phyloP scores from a whole-genome alignment of 2,113 vertebrate genomes.

The Antidorcas marsupialis region DNA sequence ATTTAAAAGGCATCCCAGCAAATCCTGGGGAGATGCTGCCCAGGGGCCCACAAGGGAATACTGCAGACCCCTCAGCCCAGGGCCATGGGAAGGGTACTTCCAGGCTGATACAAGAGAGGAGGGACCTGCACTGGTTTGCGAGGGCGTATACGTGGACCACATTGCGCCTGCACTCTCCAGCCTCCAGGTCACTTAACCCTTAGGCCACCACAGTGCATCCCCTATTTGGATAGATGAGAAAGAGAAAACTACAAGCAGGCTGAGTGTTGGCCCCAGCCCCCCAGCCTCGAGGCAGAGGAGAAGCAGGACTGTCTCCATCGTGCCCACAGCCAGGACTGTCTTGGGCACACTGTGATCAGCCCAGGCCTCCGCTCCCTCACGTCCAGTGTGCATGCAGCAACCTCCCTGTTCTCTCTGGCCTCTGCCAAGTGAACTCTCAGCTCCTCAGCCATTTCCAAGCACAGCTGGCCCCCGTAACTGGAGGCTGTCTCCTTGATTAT shows the following conservation, averaged over 20 bases:
- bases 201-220: accelerated
- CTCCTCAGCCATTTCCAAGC: background rate
- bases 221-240: background rate
- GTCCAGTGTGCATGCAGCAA: accelerated
- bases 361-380: background rate
- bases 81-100: accelerated
- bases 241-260: accelerated
- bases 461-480: background rate
- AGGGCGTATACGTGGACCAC: accelerated
- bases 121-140: accelerated
- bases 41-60: accelerated
- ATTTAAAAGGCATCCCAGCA: background rate
- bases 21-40: background rate
- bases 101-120: accelerated
- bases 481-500: background rate
- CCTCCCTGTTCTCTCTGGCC: accelerated
- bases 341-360: background rate
- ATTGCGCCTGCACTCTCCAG: background rate
- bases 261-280: accelerated
- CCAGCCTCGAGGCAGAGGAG: background rate
- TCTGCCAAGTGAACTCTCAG: background rate
- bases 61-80: background rate
- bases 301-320: accelerated
- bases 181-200: background rate
- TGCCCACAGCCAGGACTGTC: background rate